Percentiles rank a stretch among this genome's conserved stretches.
Evolutionary conservation across 2,797 vertebrate species (phyloP).

Genomic region (Borostomias antarcticus): DNA sequence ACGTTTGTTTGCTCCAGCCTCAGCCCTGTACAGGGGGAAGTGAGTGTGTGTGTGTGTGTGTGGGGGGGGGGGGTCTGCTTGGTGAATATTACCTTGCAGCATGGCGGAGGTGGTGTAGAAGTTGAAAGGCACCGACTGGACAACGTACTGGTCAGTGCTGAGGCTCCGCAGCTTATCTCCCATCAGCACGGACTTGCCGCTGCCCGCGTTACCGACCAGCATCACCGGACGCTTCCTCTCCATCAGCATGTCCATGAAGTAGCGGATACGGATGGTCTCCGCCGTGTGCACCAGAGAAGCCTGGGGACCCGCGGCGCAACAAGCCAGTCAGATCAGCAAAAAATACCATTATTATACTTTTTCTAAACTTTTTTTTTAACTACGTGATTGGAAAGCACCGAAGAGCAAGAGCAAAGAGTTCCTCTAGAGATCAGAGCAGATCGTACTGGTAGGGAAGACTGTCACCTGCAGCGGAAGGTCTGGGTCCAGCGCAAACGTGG

Average conservation of each 20-base stretch:
- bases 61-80: constrained; percentile 15
- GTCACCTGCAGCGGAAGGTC: constrained; percentile 70
- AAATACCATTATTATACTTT: background rate
- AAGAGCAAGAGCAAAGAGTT: too few species aligned
- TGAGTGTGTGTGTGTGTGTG: background rate
- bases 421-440: background rate
- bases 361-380: too few species aligned
- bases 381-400: too few species aligned
- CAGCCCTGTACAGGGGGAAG: too few species aligned
- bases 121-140: constrained; percentile 79
- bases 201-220: constrained; percentile 77
- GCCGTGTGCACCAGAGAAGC: constrained; percentile 75
- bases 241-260: constrained; percentile 77
- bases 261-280: constrained; percentile 71
- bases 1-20: background rate
- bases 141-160: constrained; percentile 54
- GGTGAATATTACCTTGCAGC: constrained; percentile 72
- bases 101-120: constrained; percentile 81
- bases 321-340: background rate
- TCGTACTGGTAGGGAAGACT: background rate
- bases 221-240: constrained; percentile 68
- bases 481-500: constrained; percentile 62
- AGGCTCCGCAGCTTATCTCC: constrained; percentile 69
- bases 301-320: constrained; percentile 42
- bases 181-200: constrained; percentile 76